Base-by-base conservation (phyloP, 2,797 vertebrate genomes). In the Lithobates pipiens region DNA sequence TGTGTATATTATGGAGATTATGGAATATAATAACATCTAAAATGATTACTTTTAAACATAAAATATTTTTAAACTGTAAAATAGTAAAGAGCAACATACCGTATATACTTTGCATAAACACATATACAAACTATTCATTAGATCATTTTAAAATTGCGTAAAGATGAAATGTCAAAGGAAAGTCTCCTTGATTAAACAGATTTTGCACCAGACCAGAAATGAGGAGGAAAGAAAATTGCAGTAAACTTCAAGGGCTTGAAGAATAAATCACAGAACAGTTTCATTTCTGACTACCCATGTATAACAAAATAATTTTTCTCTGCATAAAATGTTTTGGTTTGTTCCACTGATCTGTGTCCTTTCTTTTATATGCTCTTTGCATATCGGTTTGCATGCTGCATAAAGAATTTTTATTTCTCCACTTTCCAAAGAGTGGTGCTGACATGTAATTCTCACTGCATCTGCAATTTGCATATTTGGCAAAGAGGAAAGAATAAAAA, bases 321-420 rank as follows among this genome's bases (percentile, higher is more conserved):
- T 87, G 85, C 76, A 87, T 69, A 87, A 83, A 83, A 83, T 83
- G 80, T 78, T 81, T 86, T 83, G 69, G 65, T 76, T 87, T 87
- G 85, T 87, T 87, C 81, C 85, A 83, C 85, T 87, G 80, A 83
- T 87, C 81, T 87, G 85, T 87, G 82, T 87, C 85, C 70, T 74
- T 86, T 67, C 36, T 42, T 70, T 86, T 86, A 74, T 82, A 74
- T 84, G 10, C 50, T 10, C 3, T 87, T 79, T 85, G 50, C 13
- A 63, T 42, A 0, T 85, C 77, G 46, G 68, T 0, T 0, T 63
- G 46, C 15, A 86, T 70, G 44, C 71, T 70, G 39, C 68, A 84
- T 82, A 83, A 1, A 76, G 15, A 2, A 70, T 46, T 73, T 54
- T 63, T 50, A 67, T 85, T 76, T 75, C 76, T 44, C 2, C 10